Evolutionary conservation across 2,888 invertebrate species (phyloP).

Genomic region (Dilophus febrilis): DNA sequence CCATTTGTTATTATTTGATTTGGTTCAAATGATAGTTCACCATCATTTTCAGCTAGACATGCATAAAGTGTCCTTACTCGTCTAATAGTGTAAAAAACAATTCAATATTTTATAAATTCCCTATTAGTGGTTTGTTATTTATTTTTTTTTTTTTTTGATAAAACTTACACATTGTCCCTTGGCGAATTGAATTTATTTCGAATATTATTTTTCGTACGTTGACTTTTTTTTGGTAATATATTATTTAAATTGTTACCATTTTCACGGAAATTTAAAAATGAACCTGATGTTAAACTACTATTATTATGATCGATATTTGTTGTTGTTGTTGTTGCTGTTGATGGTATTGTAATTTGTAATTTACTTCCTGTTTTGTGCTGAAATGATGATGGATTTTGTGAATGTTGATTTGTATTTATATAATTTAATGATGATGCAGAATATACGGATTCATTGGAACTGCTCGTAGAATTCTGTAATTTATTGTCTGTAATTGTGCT

Average conservation of each 20-base stretch:
- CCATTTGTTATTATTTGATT: conserved; percentile 97
- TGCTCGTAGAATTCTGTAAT: conserved; percentile 50
- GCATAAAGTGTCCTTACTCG: conserved; percentile 89
- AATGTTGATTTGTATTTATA: conserved; percentile 23
- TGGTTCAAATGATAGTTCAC: conserved; percentile 94
- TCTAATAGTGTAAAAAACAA: conserved; percentile 30
- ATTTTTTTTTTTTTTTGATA: not conserved
- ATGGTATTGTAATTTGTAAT: not conserved
- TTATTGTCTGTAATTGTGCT: conserved; percentile 16
- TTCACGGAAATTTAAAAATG: not conserved
- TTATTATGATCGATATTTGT: conserved; percentile 2
- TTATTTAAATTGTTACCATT: conserved; percentile 12
- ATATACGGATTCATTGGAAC: conserved; percentile 73
- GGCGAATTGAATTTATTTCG: conserved; percentile 5
- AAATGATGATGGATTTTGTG: not conserved
- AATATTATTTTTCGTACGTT: conserved; percentile 33
- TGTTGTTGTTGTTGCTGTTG: not conserved
- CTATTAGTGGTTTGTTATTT: not conserved
- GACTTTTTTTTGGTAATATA: conserved; percentile 38
- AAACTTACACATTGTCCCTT: conserved; percentile 8
- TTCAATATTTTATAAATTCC: not conserved
- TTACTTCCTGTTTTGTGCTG: no score
- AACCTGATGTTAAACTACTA: not conserved
- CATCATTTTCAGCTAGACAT: conserved; percentile 90
- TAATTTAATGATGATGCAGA: conserved; percentile 44